Conservation (phyloP, 2,888 invertebrate genomes). For the Troides helena region DNA sequence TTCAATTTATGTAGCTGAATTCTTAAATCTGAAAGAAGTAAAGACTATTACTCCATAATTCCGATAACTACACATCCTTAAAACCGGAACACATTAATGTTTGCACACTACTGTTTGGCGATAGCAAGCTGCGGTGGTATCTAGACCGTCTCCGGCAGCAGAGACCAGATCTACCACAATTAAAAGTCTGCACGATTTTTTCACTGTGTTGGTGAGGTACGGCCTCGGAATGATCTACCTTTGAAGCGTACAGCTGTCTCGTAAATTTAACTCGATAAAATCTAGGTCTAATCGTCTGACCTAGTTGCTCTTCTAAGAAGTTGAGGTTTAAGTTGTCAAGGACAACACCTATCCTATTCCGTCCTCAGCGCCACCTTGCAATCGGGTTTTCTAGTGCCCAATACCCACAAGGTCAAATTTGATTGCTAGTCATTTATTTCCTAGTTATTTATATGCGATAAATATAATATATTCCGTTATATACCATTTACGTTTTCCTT, state of each 20-base stretch:
- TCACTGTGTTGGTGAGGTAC: not conserved
- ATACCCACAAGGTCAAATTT: not conserved
- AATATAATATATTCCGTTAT: not conserved
- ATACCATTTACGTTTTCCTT: too few species aligned
- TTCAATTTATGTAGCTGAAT: too few species aligned
- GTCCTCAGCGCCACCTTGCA: slow-evolving; percentile 26
- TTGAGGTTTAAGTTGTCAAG: slow-evolving; percentile 1
- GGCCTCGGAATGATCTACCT: too few species aligned
- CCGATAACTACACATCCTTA: too few species aligned
- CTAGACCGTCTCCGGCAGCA: too few species aligned
- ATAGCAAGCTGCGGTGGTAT: too few species aligned
- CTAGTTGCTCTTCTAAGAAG: not conserved
- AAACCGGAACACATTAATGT: too few species aligned
- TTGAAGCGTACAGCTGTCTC: not conserved
- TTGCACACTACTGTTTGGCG: too few species aligned
- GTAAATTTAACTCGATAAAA: not conserved
- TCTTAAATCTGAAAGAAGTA: too few species aligned
- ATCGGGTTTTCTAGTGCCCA: slow-evolving; percentile 12
- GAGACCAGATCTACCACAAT: too few species aligned
- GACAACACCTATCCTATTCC: not conserved
- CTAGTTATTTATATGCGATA: not conserved
- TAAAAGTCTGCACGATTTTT: not conserved
- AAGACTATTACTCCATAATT: too few species aligned
- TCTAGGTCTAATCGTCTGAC: not conserved
- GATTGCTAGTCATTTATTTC: not conserved